A percentile compares a stretch with the other conserved stretches of the same genome.
Evolutionary conservation across 2,888 invertebrate genomes (phyloP).

Genomic region (Eupithecia exiguata): DNA sequence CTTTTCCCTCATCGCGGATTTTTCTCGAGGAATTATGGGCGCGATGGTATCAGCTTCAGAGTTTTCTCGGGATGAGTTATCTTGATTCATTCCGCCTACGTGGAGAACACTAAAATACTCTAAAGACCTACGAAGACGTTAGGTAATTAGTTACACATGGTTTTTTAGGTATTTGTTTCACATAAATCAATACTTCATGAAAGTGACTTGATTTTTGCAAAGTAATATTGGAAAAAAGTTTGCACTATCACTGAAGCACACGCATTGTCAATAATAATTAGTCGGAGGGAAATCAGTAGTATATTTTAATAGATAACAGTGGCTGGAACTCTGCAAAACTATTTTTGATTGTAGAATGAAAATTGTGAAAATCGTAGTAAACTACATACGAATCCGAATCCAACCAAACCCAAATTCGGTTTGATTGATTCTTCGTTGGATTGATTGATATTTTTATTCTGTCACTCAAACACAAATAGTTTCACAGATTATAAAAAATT

Average conservation of each 20-base stretch:
- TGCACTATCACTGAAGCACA: slow-evolving; percentile 10
- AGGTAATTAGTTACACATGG: slow-evolving; percentile 27
- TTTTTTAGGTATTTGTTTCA: slow-evolving; percentile 18
- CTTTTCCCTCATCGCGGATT: slow-evolving; percentile 86
- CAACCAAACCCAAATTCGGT: slow-evolving; percentile 10
- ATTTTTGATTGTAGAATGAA: not conserved
- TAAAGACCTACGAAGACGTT: slow-evolving; percentile 7
- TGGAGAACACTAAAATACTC: slow-evolving; percentile 21
- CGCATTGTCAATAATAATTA: slow-evolving; percentile 9
- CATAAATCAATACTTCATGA: slow-evolving; percentile 27
- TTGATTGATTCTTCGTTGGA: not conserved
- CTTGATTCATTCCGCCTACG: slow-evolving; percentile 73
- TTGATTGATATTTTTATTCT: slow-evolving; percentile 18
- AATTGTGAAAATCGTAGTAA: slow-evolving; percentile 14
- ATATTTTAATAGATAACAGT: not conserved
- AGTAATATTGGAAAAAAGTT: not conserved
- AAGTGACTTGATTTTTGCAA: slow-evolving; percentile 20
- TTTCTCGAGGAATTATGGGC: slow-evolving; percentile 76
- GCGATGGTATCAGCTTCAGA: slow-evolving; percentile 74
- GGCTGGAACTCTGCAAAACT: not conserved
- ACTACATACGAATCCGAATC: slow-evolving; percentile 7
- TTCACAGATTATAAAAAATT: not conserved
- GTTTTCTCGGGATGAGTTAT: slow-evolving; percentile 77
- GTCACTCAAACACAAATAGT: slow-evolving; percentile 4
- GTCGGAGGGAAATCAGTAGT: not conserved